Evolutionary conservation across 2,113 vertebrate species (phyloP).

Genomic region (Spea multiplicata): DNA sequence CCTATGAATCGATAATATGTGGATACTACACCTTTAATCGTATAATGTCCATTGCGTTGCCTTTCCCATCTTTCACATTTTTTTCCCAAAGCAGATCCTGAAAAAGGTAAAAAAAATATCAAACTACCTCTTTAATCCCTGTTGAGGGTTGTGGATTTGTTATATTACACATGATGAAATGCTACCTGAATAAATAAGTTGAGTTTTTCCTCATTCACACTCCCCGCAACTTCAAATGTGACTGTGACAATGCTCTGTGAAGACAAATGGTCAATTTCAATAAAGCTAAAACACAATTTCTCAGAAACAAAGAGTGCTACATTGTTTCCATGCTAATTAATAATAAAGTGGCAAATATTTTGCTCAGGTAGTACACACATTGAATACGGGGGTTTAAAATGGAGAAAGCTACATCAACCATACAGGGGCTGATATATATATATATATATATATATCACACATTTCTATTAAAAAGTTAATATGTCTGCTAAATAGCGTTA

Average conservation of each 20-base stretch:
- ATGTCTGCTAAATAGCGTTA: no score
- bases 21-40: constrained; percentile 78
- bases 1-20: not conserved
- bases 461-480: no score
- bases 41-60: constrained; percentile 81
- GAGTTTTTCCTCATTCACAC: constrained; percentile 78
- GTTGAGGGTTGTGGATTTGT: no score
- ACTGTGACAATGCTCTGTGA: constrained; percentile 84
- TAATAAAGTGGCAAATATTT: no score
- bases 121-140: no score
- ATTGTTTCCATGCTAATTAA: no score
- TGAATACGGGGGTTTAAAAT: no score
- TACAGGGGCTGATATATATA: no score
- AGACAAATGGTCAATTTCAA: constrained; percentile 45
- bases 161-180: not conserved
- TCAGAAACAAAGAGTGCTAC: no score
- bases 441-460: no score
- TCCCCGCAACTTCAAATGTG: constrained; percentile 87
- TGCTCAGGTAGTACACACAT: no score
- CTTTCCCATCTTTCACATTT: constrained; percentile 76
- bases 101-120: constrained; percentile 28
- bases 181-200: constrained; percentile 88
- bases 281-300: not conserved
- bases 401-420: no score
- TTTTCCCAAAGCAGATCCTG: constrained; percentile 96